A percentile compares a stretch with the other conserved stretches of the same genome.
Evolutionary conservation across 2,113 vertebrate species (phyloP).

Genomic region (Mesitornis unicolor): DNA sequence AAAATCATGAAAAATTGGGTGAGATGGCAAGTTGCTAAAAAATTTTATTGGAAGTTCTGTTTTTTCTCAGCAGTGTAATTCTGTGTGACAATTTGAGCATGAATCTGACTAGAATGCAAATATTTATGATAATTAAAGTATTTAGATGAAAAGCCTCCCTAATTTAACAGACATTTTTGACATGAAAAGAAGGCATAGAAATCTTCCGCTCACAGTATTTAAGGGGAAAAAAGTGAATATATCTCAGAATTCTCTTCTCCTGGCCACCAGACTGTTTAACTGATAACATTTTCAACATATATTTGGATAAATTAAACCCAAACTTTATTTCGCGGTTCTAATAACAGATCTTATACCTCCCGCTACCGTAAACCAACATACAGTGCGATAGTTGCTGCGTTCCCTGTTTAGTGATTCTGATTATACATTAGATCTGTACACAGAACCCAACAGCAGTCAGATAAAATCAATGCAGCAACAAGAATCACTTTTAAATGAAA

Average conservation of each 20-base stretch:
- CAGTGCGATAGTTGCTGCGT: not conserved
- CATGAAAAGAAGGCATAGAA: not conserved
- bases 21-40: not conserved
- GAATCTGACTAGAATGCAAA: not conserved
- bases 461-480: conserved; percentile 72
- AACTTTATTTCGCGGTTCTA: not conserved
- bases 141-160: conserved; percentile 4
- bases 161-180: not conserved
- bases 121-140: not conserved
- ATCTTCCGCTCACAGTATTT: not conserved
- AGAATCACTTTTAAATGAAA: conserved; percentile 66
- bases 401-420: conserved; percentile 55
- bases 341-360: not conserved
- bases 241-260: not conserved
- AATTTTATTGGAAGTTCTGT: not conserved
- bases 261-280: not conserved
- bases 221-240: not conserved
- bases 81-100: not conserved
- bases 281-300: not conserved
- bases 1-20: not conserved
- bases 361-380: not conserved
- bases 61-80: not conserved
- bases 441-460: conserved; percentile 64
- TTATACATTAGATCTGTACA: conserved; percentile 60
- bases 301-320: not conserved